Conservation (phyloP, 2,888 invertebrate genomes). For the Augiades crinisus region DNA sequence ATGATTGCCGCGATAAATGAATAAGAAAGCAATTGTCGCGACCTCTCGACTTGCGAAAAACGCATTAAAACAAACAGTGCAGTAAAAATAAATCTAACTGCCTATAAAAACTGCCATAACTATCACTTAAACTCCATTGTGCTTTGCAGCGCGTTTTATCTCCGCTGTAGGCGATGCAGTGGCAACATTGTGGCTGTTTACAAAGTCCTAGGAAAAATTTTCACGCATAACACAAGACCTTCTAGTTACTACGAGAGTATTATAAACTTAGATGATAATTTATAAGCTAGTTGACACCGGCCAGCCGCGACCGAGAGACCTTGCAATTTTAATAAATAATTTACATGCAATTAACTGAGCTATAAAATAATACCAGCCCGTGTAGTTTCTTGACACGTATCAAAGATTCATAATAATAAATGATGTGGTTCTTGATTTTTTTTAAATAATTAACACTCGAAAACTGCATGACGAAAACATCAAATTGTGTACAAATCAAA, state of each 20-base stretch:
- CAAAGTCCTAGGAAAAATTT: slow-evolving; percentile 47
- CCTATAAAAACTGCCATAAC: slow-evolving; percentile 81
- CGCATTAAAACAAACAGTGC: slow-evolving; percentile 79
- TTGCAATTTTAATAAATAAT: slow-evolving; percentile 48
- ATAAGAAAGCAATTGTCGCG: slow-evolving; percentile 62
- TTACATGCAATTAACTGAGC: slow-evolving; percentile 32
- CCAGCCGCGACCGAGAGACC: slow-evolving; percentile 35
- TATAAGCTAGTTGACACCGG: slow-evolving; percentile 48
- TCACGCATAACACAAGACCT: slow-evolving; percentile 28
- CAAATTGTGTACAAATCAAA: no score
- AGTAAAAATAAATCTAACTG: slow-evolving; percentile 82
- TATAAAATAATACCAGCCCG: slow-evolving; percentile 15
- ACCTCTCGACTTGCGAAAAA: slow-evolving; percentile 71
- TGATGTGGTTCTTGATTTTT: no score
- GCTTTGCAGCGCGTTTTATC: slow-evolving; percentile 61
- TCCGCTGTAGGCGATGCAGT: slow-evolving; percentile 50
- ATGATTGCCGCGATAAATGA: slow-evolving; percentile 50
- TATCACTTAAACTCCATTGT: slow-evolving; percentile 80
- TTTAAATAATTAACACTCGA: no score
- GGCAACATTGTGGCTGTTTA: slow-evolving; percentile 53
- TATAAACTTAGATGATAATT: slow-evolving; percentile 41
- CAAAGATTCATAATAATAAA: no score
- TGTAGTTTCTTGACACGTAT: not conserved
- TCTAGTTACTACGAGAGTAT: slow-evolving; percentile 20
- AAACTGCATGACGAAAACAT: no score